A percentile compares a stretch with the other conserved stretches of the same genome.
phyloP scores from a whole-genome alignment of 2,113 vertebrate species.

The Gambusia affinis region DNA sequence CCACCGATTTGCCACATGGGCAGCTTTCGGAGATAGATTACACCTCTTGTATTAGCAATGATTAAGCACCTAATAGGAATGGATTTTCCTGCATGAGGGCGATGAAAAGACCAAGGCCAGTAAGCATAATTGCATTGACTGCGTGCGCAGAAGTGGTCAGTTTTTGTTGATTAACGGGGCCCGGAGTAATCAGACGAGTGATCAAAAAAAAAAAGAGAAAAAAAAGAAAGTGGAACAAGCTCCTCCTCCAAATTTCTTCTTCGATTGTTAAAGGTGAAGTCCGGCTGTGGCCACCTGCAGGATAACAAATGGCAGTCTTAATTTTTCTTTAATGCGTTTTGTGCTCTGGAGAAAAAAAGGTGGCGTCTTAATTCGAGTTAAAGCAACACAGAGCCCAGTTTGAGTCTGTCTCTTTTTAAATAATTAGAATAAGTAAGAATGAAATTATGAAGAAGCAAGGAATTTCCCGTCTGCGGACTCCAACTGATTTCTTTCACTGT shows the following conservation, averaged over 20 bases:
- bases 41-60: conserved; percentile 20
- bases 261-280: not conserved
- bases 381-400: not conserved
- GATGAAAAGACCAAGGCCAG: conserved; percentile 13
- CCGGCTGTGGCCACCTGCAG: not conserved
- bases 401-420: not conserved
- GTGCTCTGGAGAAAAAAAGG: not conserved
- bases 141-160: not conserved
- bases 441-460: not conserved
- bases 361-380: too few species aligned
- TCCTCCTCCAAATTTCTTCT: not conserved
- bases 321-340: not conserved
- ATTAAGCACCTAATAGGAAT: conserved; percentile 39
- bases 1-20: conserved; percentile 7
- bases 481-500: not conserved
- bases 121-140: conserved; percentile 5
- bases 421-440: not conserved
- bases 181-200: not conserved
- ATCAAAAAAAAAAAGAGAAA: not conserved
- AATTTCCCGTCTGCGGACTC: not conserved
- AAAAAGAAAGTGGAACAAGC: not conserved
- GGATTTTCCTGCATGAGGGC: conserved; percentile 22
- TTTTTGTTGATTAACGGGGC: not conserved
- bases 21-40: conserved; percentile 18
- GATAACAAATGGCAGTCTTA: not conserved